Evolutionary conservation across 2,888 invertebrate species (phyloP).

Genomic region (Calameuta filiformis): DNA sequence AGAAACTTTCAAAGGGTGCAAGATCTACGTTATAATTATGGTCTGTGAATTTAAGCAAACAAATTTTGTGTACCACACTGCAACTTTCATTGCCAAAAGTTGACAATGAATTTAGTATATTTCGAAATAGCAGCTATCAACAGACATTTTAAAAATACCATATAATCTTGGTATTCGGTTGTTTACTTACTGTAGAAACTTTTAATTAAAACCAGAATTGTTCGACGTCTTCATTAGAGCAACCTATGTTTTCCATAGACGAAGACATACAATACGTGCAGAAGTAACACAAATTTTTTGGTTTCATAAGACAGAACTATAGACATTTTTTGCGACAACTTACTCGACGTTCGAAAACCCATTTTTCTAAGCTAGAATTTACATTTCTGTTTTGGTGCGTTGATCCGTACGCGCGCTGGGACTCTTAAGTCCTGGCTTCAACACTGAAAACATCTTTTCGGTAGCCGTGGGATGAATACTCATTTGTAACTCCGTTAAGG

Average conservation of each 20-base stretch:
- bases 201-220: background rate
- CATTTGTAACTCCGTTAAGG: slow-evolving; percentile 78
- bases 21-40: background rate
- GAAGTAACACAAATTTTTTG: background rate
- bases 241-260: slow-evolving; percentile 1
- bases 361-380: slow-evolving; percentile 9
- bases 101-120: background rate
- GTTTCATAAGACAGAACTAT: background rate
- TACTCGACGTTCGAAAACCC: background rate
- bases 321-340: background rate
- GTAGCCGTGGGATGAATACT: slow-evolving; percentile 71
- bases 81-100: background rate
- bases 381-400: slow-evolving; percentile 40
- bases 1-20: background rate
- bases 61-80: background rate
- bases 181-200: background rate
- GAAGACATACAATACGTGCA: background rate
- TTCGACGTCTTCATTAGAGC: background rate
- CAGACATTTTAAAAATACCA: background rate
- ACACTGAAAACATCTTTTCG: slow-evolving; percentile 68
- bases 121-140: background rate
- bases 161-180: background rate
- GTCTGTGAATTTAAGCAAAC: background rate
- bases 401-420: slow-evolving; percentile 47
- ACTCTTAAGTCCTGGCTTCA: slow-evolving; percentile 59